Percentiles rank a stretch among this genome's conserved stretches.
These are phyloP conservation scores for Mixornis gularis DNA, from an alignment of 2,113 vertebrate species.

Conservation along the genomic window DNA sequence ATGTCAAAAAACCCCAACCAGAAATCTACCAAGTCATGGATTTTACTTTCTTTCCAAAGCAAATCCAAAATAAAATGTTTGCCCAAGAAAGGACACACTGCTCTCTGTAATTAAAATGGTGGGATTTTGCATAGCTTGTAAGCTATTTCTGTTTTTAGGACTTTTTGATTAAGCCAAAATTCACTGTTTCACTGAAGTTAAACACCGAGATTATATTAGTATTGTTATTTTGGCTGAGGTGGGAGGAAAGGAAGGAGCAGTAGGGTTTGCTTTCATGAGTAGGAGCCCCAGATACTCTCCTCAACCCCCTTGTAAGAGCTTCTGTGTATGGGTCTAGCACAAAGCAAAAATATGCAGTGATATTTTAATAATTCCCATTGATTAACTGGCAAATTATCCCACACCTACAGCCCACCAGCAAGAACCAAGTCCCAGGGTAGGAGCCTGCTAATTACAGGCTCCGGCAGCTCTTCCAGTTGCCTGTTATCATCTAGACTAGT, in stretches of 20 bases:
- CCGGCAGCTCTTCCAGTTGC: neutral
- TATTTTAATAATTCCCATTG: constrained; percentile 57
- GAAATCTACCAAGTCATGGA: neutral
- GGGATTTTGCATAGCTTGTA: neutral
- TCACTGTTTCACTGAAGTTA: neutral
- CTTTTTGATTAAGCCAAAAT: neutral
- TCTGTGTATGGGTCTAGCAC: neutral
- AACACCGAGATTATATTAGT: neutral
- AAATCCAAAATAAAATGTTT: neutral
- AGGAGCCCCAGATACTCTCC: neutral
- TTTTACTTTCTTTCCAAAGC: neutral
- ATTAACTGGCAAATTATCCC: constrained; percentile 34
- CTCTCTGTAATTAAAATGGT: neutral
- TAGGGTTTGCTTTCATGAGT: neutral
- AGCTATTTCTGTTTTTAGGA: neutral
- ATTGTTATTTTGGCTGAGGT: neutral
- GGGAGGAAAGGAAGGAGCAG: neutral
- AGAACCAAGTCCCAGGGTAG: constrained; percentile 27
- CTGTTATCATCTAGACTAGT: constrained; percentile 18
- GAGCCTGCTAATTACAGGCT: constrained; percentile 42
- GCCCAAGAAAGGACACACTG: neutral
- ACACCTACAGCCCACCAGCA: constrained; percentile 40
- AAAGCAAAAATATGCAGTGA: neutral
- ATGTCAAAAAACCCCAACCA: neutral
- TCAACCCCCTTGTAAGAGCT: neutral